Percentiles rank a stretch among this genome's conserved stretches.
phyloP scores from a whole-genome alignment of 1,140 invertebrate species.

The Cotesia chilonis region DNA sequence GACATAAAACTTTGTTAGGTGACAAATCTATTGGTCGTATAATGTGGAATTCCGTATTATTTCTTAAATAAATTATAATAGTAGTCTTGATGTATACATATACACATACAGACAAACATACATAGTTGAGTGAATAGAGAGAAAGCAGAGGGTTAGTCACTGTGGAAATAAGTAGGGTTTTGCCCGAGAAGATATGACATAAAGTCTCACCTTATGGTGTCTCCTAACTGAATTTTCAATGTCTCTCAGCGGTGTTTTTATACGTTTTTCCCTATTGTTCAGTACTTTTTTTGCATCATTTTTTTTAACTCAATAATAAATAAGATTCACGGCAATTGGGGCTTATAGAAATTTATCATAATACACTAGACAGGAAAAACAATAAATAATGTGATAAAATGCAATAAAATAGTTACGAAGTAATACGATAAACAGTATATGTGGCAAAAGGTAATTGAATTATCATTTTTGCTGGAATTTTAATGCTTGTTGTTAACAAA shows the following conservation, averaged over 20 bases:
- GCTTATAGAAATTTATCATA: too few relatives aligned
- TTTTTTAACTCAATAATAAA: background rate
- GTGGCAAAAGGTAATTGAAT: background rate
- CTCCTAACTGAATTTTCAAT: slow-evolving; percentile 51
- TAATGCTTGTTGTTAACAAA: slow-evolving; percentile 64
- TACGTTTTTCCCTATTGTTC: slow-evolving; percentile 23
- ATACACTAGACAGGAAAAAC: too few relatives aligned
- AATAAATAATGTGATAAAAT: too few relatives aligned
- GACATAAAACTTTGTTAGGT: slow-evolving; percentile 54
- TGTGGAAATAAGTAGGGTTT: background rate
- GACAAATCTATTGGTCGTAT: slow-evolving; percentile 59
- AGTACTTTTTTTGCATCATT: background rate
- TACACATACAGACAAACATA: too few relatives aligned
- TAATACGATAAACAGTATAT: too few relatives aligned
- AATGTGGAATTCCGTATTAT: slow-evolving; percentile 59
- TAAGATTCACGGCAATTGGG: background rate
- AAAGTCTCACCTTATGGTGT: slow-evolving; percentile 43
- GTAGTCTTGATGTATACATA: background rate
- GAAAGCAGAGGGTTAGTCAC: background rate
- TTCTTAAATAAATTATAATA: slow-evolving; percentile 55
- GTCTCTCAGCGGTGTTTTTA: slow-evolving; percentile 34
- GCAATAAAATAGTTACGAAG: too few relatives aligned
- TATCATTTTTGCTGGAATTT: slow-evolving; percentile 26
- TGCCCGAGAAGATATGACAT: slow-evolving; percentile 48
- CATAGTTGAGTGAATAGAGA: background rate